Conservation (phyloP, 2,888 invertebrate species). For the Xestobium rufovillosum region DNA sequence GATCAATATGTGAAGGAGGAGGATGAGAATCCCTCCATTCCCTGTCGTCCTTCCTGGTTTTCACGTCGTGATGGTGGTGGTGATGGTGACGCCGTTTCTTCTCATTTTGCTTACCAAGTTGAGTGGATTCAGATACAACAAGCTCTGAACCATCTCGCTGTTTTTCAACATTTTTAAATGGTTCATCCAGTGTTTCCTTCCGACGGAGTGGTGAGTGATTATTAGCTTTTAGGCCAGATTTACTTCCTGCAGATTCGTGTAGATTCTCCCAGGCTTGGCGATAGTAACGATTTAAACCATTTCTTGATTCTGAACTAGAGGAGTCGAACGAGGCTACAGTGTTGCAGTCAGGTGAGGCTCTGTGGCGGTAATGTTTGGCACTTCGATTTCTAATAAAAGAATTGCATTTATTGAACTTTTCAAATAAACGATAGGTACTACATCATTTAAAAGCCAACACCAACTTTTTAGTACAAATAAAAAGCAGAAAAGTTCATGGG, state of each 20-base stretch:
- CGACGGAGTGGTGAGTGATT: slow-evolving; percentile 55
- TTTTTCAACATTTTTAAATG: slow-evolving; percentile 43
- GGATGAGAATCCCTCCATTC: slow-evolving; percentile 46
- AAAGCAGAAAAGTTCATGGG: too few relatives aligned
- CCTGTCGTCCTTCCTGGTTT: slow-evolving; percentile 50
- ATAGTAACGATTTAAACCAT: slow-evolving; percentile 77
- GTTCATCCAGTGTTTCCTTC: slow-evolving; percentile 67
- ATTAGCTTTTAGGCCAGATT: slow-evolving; percentile 38
- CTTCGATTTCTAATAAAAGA: slow-evolving; percentile 58
- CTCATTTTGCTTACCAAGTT: slow-evolving; percentile 44
- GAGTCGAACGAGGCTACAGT: slow-evolving; percentile 86
- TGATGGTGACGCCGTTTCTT: slow-evolving; percentile 67
- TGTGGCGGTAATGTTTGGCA: slow-evolving; percentile 81
- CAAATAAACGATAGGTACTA: too few relatives aligned
- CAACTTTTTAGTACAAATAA: too few relatives aligned
- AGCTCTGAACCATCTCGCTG: slow-evolving; percentile 66
- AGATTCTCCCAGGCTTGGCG: slow-evolving; percentile 91
- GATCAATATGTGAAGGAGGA: slow-evolving; percentile 49
- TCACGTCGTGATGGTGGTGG: slow-evolving; percentile 63
- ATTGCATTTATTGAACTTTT: slow-evolving; percentile 4
- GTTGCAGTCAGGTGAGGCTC: slow-evolving; percentile 84
- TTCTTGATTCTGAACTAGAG: slow-evolving; percentile 76
- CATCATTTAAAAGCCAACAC: too few relatives aligned
- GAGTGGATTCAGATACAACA: slow-evolving; percentile 57
- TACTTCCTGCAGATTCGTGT: slow-evolving; percentile 68